A percentile compares a stretch with the other conserved stretches of the same genome.
phyloP scores from a whole-genome alignment of 2,113 vertebrate genomes.

The Ammospiza nelsoni region DNA sequence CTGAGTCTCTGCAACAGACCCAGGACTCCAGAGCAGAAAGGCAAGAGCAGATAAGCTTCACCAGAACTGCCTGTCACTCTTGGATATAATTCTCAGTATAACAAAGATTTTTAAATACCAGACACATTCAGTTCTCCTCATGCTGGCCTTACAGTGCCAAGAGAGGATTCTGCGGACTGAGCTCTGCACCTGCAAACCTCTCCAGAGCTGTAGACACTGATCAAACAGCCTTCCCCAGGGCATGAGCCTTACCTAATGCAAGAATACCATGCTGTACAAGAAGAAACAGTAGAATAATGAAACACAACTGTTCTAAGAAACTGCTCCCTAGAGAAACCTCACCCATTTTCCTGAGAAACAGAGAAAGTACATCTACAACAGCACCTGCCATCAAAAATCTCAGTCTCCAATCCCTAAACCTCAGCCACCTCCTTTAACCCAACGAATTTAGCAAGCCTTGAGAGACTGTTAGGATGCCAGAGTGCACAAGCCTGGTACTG shows the following conservation, averaged over 20 bases:
- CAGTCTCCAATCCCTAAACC: neutral
- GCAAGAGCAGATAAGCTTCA: neutral
- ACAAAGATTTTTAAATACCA: neutral
- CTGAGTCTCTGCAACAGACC: neutral
- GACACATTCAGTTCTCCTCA: neutral
- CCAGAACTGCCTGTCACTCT: neutral
- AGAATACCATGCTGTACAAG: neutral
- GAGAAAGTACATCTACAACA: neutral
- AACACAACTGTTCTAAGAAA: neutral
- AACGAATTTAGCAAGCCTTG: neutral
- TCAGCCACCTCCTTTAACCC: neutral
- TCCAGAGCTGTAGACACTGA: neutral
- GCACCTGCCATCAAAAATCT: neutral
- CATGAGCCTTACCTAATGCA: neutral
- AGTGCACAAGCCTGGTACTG: neutral
- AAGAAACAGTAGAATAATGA: neutral
- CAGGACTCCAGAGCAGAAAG: neutral
- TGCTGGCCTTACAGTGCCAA: neutral
- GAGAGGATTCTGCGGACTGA: neutral
- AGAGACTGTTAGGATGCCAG: neutral
- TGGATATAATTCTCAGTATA: neutral
- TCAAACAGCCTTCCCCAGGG: neutral
- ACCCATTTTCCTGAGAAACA: neutral
- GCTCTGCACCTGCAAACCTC: neutral
- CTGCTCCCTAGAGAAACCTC: neutral